Conservation (phyloP, 2,113 vertebrate genomes). For the Irena cyanogastra region DNA sequence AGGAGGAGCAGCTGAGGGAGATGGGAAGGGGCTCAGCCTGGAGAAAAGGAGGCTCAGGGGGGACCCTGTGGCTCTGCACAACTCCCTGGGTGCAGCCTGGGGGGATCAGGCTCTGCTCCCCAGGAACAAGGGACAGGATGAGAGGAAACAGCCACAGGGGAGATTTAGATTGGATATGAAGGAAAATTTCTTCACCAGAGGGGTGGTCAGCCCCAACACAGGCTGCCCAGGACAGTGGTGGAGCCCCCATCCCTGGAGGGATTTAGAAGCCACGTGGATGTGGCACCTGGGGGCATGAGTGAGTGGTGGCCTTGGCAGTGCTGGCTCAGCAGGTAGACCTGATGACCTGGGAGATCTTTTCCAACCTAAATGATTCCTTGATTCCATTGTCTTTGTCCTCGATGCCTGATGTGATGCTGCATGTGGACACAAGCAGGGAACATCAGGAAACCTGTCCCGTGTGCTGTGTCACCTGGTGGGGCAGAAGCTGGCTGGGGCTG, state of each 20-base stretch:
- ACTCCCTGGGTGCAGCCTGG: rapidly evolving
- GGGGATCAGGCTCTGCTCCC: not conserved
- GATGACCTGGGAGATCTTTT: not conserved
- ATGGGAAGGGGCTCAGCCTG: not conserved
- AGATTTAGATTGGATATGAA: not conserved
- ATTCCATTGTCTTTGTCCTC: not conserved
- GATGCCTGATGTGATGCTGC: not conserved
- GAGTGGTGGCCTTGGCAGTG: not conserved
- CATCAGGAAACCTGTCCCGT: rapidly evolving
- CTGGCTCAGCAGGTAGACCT: not conserved
- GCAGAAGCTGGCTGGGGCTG: not conserved
- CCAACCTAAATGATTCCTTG: not conserved
- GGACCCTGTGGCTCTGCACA: not conserved
- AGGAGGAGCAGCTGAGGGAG: not conserved
- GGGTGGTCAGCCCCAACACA: rapidly evolving
- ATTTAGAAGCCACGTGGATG: not conserved
- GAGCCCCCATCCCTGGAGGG: not conserved
- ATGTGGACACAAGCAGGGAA: not conserved
- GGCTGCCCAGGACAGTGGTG: not conserved
- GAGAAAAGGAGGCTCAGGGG: not conserved
- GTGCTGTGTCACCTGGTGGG: not conserved
- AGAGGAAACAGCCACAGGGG: not conserved
- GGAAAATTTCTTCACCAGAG: not conserved
- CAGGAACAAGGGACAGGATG: no score
- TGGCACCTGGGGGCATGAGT: not conserved